Conservation (phyloP, 2,797 vertebrate genomes). For the Eleutherodactylus coqui region DNA sequence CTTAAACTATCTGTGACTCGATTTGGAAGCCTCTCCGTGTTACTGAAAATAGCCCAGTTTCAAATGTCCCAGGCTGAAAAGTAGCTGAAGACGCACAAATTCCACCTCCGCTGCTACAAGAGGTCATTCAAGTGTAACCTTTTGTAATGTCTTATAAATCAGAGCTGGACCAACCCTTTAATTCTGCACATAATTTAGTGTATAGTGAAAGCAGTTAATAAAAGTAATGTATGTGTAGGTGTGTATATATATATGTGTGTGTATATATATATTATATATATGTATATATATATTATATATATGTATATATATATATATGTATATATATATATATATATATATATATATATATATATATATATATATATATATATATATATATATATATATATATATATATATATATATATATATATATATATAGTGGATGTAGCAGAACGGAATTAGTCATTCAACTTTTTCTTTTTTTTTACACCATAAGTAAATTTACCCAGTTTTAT, state of each 20-base stretch:
- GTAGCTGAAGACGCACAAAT: slow-evolving; percentile 63
- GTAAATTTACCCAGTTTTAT: not conserved
- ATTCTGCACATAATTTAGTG: not conserved
- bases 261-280: too few species aligned
- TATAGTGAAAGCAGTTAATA: too few species aligned
- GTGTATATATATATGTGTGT: too few species aligned
- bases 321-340: too few species aligned
- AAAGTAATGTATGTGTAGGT: too few species aligned
- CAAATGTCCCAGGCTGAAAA: slow-evolving; percentile 62
- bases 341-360: too few species aligned
- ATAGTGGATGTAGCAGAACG: not conserved
- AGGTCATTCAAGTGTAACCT: not conserved
- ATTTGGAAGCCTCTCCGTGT: slow-evolving; percentile 61
- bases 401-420: too few species aligned
- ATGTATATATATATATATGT: too few species aligned
- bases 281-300: too few species aligned
- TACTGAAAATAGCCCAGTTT: slow-evolving; percentile 65
- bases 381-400: too few species aligned
- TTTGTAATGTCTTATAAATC: not conserved
- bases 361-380: too few species aligned
- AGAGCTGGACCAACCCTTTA: not conserved
- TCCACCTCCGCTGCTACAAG: not conserved
- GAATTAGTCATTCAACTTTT: not conserved
- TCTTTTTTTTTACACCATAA: not conserved
- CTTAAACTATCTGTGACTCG: slow-evolving; percentile 56